Evolutionary conservation across 2,888 invertebrate species (phyloP).

Genomic region (Phengaris arion): DNA sequence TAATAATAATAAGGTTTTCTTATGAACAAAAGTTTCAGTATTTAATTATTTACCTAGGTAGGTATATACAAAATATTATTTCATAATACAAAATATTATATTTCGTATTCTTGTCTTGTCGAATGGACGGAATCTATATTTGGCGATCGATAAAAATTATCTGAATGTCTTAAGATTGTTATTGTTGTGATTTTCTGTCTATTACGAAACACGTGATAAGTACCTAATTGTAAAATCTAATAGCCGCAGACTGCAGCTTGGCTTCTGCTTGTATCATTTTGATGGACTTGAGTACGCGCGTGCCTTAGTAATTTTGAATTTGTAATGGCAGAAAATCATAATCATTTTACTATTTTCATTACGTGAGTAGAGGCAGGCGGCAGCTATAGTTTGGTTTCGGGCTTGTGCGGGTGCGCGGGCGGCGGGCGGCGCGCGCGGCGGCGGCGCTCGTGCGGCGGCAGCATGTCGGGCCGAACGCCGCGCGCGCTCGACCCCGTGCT

Average conservation of each 20-base stretch:
- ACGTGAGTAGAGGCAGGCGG: neutral
- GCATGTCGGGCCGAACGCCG: conserved; percentile 36
- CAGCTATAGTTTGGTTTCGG: conserved; percentile 78
- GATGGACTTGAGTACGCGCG: no score
- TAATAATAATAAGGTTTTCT: neutral
- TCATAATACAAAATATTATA: neutral
- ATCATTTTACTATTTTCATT: no score
- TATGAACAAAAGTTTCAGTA: neutral
- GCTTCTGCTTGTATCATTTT: no score
- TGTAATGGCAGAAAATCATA: no score
- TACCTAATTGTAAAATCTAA: no score
- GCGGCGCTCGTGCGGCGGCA: conserved; percentile 37
- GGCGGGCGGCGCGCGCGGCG: conserved; percentile 38
- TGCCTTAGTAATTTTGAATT: no score
- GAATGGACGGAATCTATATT: neutral
- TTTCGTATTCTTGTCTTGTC: neutral
- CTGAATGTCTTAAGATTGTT: no score
- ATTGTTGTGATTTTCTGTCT: no score
- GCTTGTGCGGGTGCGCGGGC: conserved; percentile 57
- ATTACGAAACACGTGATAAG: no score
- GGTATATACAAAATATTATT: neutral
- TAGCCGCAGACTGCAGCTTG: no score
- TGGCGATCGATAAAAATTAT: neutral
- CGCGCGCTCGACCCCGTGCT: conserved; percentile 46
- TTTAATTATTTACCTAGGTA: neutral